Percentiles rank a stretch among this genome's conserved stretches.
Conservation (phyloP, 2,797 vertebrate genomes). For the Potorous gilbertii region DNA sequence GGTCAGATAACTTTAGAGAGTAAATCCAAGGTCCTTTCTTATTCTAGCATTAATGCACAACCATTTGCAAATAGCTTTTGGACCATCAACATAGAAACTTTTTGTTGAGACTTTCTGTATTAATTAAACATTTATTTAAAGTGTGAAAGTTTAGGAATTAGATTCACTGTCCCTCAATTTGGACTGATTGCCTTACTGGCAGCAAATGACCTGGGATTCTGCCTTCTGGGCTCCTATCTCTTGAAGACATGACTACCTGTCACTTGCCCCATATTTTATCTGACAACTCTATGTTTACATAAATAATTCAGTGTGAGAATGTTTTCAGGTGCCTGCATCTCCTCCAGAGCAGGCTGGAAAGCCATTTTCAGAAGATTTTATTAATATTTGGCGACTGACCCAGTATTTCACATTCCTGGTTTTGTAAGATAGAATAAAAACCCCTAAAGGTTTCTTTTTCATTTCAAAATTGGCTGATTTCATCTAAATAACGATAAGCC, state of each 20-base stretch:
- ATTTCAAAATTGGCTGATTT: conserved; percentile 72
- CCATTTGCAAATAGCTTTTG: neutral
- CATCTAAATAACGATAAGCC: conserved; percentile 66
- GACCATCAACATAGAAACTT: neutral
- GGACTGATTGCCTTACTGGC: neutral
- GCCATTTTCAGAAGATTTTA: conserved; percentile 21
- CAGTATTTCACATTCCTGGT: conserved; percentile 19
- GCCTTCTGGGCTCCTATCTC: neutral
- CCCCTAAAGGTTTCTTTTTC: conserved; percentile 31
- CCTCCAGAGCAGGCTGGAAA: neutral
- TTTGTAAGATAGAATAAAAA: conserved; percentile 50
- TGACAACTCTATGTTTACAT: conserved; percentile 20
- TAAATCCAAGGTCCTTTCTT: neutral
- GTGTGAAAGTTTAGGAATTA: neutral
- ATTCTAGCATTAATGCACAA: neutral
- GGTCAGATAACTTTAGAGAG: neutral
- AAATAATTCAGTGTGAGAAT: conserved; percentile 1
- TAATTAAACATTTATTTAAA: neutral
- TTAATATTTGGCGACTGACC: conserved; percentile 23
- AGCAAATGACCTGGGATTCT: neutral
- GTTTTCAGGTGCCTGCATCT: conserved; percentile 28
- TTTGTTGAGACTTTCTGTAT: neutral
- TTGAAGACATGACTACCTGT: neutral
- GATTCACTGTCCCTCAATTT: neutral
- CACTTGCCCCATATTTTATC: conserved; percentile 22